Percentiles rank a stretch among this genome's conserved stretches.
These are phyloP conservation scores for Gymnobelideus leadbeateri DNA, from an alignment of 2,113 vertebrate species.

Conservation along the genomic window DNA sequence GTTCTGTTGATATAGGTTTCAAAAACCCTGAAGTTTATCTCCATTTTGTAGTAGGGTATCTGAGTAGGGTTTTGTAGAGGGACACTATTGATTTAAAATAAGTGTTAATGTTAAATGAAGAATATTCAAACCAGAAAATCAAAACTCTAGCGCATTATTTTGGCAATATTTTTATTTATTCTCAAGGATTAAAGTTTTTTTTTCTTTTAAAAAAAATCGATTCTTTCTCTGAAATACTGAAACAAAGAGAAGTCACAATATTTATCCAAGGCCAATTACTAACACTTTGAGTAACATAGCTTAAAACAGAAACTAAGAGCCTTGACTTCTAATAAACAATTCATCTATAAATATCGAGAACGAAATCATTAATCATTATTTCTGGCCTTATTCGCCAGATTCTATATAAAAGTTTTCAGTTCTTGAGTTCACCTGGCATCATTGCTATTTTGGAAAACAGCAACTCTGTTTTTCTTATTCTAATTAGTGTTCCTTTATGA, in stretches of 20 bases:
- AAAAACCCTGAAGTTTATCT: background rate
- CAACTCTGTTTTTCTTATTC: constrained; percentile 73
- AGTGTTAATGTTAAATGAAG: constrained; percentile 41
- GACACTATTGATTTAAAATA: constrained; percentile 35
- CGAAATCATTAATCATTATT: constrained; percentile 76
- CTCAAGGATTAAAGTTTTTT: background rate
- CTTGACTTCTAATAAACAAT: constrained; percentile 22
- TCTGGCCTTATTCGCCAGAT: constrained; percentile 68
- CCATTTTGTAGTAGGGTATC: background rate
- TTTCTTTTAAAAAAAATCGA: constrained; percentile 47
- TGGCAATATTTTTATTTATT: constrained; percentile 18
- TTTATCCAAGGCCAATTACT: constrained; percentile 45
- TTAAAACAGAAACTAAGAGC: constrained; percentile 53
- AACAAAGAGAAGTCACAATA: constrained; percentile 37
- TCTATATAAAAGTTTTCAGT: constrained; percentile 68
- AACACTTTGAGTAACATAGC: constrained; percentile 61
- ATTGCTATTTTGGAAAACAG: constrained; percentile 78
- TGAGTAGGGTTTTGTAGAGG: background rate
- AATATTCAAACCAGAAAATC: background rate
- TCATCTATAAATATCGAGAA: constrained; percentile 64
- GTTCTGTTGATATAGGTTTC: background rate
- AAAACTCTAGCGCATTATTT: constrained; percentile 16
- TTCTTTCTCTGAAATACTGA: constrained; percentile 42
- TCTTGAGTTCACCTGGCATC: constrained; percentile 70
- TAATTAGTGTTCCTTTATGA: constrained; percentile 79